phyloP scores from a whole-genome alignment of 2,888 invertebrate genomes.

The Xestia ashworthii region DNA sequence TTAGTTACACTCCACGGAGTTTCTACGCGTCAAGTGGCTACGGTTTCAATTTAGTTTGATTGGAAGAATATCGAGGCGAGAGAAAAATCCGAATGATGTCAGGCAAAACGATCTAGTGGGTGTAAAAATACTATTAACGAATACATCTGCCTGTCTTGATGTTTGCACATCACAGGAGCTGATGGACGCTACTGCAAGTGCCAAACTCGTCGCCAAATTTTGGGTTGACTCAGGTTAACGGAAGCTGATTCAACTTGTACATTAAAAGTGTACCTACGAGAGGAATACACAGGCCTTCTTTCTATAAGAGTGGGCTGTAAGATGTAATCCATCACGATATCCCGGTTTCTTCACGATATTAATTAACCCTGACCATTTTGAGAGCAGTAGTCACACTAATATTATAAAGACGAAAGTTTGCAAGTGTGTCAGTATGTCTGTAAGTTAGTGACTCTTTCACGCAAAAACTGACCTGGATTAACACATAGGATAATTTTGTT shows the following conservation, averaged over 20 bases:
- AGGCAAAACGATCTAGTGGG: background rate
- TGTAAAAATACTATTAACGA: no score
- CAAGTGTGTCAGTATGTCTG: no score
- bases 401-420: no score
- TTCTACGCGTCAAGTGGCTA: conserved; percentile 10
- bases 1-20: conserved; percentile 49
- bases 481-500: no score
- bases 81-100: background rate
- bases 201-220: no score
- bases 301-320: background rate
- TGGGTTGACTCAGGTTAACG: no score
- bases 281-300: background rate
- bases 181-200: no score
- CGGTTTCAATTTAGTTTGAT: conserved; percentile 41
- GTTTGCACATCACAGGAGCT: no score
- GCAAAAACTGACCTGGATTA: no score
- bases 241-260: background rate
- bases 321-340: background rate
- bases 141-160: background rate
- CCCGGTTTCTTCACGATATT: background rate
- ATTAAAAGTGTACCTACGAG: background rate
- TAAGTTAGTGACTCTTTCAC: no score
- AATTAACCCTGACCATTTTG: background rate
- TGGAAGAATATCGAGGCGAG: conserved; percentile 7
- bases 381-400: no score